phyloP scores from a whole-genome alignment of 1,140 invertebrate species.

The Chionoecetes opilio region DNA sequence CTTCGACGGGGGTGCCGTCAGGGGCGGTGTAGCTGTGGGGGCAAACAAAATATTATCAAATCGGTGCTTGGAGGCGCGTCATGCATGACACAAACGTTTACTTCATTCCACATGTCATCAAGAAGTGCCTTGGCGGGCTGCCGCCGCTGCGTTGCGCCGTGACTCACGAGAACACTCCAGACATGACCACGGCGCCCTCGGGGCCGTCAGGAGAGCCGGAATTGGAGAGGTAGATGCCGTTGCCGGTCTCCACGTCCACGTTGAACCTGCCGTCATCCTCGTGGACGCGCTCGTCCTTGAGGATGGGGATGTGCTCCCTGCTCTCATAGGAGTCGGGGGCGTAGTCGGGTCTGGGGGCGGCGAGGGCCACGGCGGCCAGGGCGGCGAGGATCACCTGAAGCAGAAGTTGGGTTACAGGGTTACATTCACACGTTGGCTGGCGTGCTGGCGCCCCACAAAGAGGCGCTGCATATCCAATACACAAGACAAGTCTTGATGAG shows the following conservation, averaged over 20 bases:
- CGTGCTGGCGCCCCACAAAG: too few species aligned
- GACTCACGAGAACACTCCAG: conserved; percentile 76
- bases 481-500: not conserved
- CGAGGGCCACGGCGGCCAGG: conserved; percentile 54
- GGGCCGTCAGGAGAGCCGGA: conserved; percentile 72
- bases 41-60: not conserved
- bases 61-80: too few species aligned
- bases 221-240: conserved; percentile 76
- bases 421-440: not conserved
- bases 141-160: too few species aligned
- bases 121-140: not conserved
- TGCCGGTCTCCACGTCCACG: conserved; percentile 74
- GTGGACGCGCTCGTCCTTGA: conserved; percentile 76
- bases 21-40: conserved; percentile 71
- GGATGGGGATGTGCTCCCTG: conserved; percentile 67
- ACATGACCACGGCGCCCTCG: conserved; percentile 70
- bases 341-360: conserved; percentile 47
- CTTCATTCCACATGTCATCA: too few species aligned
- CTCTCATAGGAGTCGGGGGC: not conserved
- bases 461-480: not conserved
- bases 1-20: conserved; percentile 71
- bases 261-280: conserved; percentile 75
- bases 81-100: conserved; percentile 50
- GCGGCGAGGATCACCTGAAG: conserved; percentile 72
- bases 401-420: not conserved